Base-by-base conservation (phyloP, 2,797 vertebrate species). In the Sebastes elongatus region DNA sequence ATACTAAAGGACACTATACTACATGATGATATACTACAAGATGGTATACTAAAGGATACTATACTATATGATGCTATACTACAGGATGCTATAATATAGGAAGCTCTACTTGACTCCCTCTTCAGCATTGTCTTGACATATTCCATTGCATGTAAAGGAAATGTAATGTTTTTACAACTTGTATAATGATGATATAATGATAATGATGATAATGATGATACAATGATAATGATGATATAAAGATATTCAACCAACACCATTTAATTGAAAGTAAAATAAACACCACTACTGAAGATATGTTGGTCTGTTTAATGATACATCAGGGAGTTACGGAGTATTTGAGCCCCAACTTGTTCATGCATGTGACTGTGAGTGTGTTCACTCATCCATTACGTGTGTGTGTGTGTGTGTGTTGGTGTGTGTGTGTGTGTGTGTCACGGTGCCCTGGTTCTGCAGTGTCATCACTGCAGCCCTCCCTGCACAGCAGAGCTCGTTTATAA, bases 401-500 rank as follows among this genome's bases (percentile, higher is more conserved):
- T 49, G 70, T 59, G 68, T 42, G 38, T 42, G 68, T 73, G 33
- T 53, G 11, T 57, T 13, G 53, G 68, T 52, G 18, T 56, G n/a
- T 59, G 68, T 42, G 38, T 42, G 68, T 73, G 35, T 42, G 74
- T 42, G 42, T 20, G 23, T 71, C 20, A 71, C 2, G 1, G 57
- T 3, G 4, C 76, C 75, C 75, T 83, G 77, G 78, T 86, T 89
- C 74, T 93, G 93, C 92, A 88, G 89, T 69, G 38, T 93, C 93
- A 94, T 91, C 89, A 88, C 81, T 80, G 84, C 86, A 81, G 85
- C 74, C 82, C 82, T 91, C 83, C 85, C 90, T 89, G 87, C 84
- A 89, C 78, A 88, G 85, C 90, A 88, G 88, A 87, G 86, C 91
- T 92, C 84, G 46, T 93, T 92, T 94, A 92, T 89, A 89, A 93